These are phyloP conservation scores for Henricia sp. DNA, from an alignment of 53 echinoderm and acorn worm genomes.

Conservation along the genomic window DNA sequence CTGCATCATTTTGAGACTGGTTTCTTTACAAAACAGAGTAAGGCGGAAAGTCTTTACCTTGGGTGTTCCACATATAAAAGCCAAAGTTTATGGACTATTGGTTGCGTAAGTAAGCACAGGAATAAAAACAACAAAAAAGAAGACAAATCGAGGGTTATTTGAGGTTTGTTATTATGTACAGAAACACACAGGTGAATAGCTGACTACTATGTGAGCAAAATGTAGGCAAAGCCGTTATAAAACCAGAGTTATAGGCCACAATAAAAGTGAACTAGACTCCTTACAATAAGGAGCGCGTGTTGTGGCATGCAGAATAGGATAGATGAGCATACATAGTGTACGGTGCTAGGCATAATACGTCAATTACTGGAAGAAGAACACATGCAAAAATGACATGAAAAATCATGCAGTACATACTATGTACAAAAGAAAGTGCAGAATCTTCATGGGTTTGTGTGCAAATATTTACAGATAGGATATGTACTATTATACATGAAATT, in stretches of 20 bases:
- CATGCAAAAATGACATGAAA: constrained; percentile 4
- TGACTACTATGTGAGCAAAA: constrained; percentile 18
- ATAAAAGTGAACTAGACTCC: not conserved
- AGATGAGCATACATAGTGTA: not conserved
- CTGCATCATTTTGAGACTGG: constrained; percentile 24
- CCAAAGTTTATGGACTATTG: constrained; percentile 62
- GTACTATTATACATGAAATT: too few relatives aligned
- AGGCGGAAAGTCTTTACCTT: constrained; percentile 56
- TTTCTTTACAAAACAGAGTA: constrained; percentile 36
- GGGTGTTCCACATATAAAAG: constrained; percentile 56
- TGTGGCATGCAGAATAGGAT: constrained; percentile 3
- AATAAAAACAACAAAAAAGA: constrained; percentile 65
- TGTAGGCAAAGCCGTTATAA: constrained; percentile 18
- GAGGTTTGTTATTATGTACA: constrained; percentile 55
- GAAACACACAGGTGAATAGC: constrained; percentile 42
- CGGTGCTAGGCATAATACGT: not conserved
- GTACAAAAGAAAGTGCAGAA: constrained; percentile 11
- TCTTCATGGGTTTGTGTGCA: not conserved
- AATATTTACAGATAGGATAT: too few relatives aligned
- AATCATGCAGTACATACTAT: constrained; percentile 25
- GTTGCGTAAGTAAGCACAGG: constrained; percentile 61
- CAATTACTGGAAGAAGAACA: not conserved
- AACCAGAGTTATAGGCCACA: not conserved
- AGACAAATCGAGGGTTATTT: constrained; percentile 55
- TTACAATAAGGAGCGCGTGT: not conserved